Percentiles rank a stretch among this genome's conserved stretches.
These are phyloP conservation scores for Leptobrachium leishanense DNA, from an alignment of 2,113 vertebrate species.

Conservation along the genomic window DNA sequence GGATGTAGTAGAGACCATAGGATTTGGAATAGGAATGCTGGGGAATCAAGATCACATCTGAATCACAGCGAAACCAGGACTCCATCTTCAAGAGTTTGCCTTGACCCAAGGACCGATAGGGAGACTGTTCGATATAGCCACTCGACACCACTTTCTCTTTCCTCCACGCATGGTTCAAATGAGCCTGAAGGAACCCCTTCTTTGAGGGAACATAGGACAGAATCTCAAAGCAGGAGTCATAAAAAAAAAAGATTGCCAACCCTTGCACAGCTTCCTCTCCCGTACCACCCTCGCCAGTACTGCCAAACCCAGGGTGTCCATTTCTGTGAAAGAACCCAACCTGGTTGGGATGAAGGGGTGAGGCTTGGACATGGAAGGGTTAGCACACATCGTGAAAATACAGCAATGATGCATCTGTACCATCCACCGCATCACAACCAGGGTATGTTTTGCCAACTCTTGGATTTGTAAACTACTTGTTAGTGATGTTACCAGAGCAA, in stretches of 20 bases:
- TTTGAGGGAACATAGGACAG: slow-evolving; percentile 16
- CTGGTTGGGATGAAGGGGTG: slow-evolving; percentile 12
- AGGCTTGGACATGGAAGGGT: slow-evolving; percentile 7
- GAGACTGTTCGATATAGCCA: slow-evolving; percentile 17
- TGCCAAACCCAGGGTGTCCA: slow-evolving; percentile 15
- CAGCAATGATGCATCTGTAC: slow-evolving; percentile 41
- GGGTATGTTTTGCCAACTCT: background rate
- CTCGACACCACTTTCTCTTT: slow-evolving; percentile 17
- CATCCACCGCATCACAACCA: slow-evolving; percentile 43
- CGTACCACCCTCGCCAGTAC: slow-evolving; percentile 2
- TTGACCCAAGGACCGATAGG: slow-evolving; percentile 28
- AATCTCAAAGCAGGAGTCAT: slow-evolving; percentile 32
- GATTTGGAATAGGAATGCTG: slow-evolving; percentile 8
- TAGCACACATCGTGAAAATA: slow-evolving; percentile 34
- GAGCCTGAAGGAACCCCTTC: slow-evolving; percentile 14
- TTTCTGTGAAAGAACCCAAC: slow-evolving; percentile 21
- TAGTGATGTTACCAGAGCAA: too few species aligned
- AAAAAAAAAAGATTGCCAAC: slow-evolving; percentile 28
- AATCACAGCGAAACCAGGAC: slow-evolving; percentile 40
- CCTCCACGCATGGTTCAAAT: slow-evolving; percentile 17
- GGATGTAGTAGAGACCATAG: slow-evolving; percentile 28
- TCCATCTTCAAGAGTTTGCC: slow-evolving; percentile 10
- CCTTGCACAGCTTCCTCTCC: slow-evolving; percentile 7
- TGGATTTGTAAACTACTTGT: too few species aligned
- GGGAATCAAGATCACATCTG: slow-evolving; percentile 49